A percentile compares a stretch with the other conserved stretches of the same genome.
Conservation (phyloP, 2,888 invertebrate genomes). For the Andricus quercusramuli region DNA sequence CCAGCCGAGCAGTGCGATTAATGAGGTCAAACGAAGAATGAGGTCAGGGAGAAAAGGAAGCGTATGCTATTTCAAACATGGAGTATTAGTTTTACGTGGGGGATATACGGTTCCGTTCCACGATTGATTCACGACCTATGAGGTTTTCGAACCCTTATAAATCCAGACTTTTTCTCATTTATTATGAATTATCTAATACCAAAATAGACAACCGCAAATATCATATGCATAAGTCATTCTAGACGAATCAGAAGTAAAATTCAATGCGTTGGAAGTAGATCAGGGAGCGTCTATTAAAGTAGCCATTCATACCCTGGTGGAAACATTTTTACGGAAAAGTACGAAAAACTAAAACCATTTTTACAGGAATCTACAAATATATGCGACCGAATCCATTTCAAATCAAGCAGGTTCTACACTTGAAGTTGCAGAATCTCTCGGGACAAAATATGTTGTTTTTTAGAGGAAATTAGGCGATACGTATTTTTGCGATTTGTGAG, state of each 20-base stretch:
- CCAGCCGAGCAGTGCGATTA: background rate
- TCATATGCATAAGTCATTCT: background rate
- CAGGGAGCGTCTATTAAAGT: too few relatives aligned
- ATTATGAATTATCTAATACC: background rate
- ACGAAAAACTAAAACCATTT: too few relatives aligned
- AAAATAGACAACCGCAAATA: background rate
- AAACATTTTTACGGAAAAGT: too few relatives aligned
- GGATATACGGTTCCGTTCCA: slow-evolving; percentile 13
- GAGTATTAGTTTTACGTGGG: slow-evolving; percentile 37
- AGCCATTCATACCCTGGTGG: too few relatives aligned
- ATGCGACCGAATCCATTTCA: too few relatives aligned
- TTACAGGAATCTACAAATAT: too few relatives aligned
- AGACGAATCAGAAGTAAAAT: background rate
- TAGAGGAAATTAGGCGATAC: too few relatives aligned
- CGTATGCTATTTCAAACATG: slow-evolving; percentile 36
- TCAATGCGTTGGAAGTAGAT: too few relatives aligned
- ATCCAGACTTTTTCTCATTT: background rate
- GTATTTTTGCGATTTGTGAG: too few relatives aligned
- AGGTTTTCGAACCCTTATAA: background rate
- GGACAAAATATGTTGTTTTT: too few relatives aligned
- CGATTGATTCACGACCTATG: slow-evolving; percentile 25
- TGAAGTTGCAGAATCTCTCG: too few relatives aligned
- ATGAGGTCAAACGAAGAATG: slow-evolving; percentile 40
- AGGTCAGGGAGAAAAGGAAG: slow-evolving; percentile 39
- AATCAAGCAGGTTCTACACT: too few relatives aligned